These are phyloP conservation scores for Limnodromus scolopaceus DNA, from an alignment of 2,797 vertebrate species.

Conservation along the genomic window DNA sequence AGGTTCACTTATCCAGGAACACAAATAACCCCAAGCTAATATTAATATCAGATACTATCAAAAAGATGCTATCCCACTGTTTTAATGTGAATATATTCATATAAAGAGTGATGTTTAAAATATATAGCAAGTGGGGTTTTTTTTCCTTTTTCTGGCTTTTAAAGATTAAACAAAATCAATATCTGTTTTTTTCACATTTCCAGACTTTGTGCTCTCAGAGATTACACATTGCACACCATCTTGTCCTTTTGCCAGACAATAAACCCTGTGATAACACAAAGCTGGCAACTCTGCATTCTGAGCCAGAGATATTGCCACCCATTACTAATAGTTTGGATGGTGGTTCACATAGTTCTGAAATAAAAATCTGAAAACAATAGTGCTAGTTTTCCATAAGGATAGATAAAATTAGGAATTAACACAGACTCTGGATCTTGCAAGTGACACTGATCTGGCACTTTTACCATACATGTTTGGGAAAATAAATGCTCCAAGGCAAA, in stretches of 20 bases:
- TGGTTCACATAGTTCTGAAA: neutral
- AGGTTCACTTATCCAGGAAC: neutral
- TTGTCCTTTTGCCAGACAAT: neutral
- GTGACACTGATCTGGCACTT: neutral
- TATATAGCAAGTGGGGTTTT: neutral
- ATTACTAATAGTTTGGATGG: neutral
- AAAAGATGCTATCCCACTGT: neutral
- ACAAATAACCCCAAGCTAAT: neutral
- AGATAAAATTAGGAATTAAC: neutral
- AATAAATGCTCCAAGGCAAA: neutral
- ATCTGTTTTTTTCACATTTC: neutral
- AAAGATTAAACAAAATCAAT: neutral
- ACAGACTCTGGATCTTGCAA: neutral
- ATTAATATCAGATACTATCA: neutral
- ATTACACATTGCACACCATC: neutral
- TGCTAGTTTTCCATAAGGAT: neutral
- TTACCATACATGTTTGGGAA: neutral
- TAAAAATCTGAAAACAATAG: neutral
- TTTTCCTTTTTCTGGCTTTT: neutral
- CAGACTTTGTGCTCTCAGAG: neutral
- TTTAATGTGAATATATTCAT: neutral
- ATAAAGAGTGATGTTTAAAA: neutral
- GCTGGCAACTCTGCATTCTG: neutral
- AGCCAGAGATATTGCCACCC: neutral
- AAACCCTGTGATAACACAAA: neutral